Conservation (phyloP, 2,113 vertebrate genomes). For the Halcyon malimbica region DNA sequence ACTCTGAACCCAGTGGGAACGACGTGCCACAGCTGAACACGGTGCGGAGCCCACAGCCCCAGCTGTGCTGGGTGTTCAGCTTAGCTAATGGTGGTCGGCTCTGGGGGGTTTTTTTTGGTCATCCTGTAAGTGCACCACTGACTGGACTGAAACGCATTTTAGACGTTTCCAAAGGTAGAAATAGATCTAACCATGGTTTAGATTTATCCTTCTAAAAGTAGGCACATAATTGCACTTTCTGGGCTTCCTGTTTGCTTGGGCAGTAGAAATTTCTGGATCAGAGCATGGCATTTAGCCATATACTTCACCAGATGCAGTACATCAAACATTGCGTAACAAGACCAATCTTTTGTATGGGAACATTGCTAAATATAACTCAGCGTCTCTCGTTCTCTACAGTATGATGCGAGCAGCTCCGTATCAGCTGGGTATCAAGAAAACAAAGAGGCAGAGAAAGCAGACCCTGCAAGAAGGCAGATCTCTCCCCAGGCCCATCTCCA, state of each 20-base stretch:
- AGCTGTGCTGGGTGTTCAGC: neutral
- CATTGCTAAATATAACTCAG: constrained; percentile 3
- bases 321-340: neutral
- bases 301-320: neutral
- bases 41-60: neutral
- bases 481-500: neutral
- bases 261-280: neutral
- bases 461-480: neutral
- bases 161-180: neutral
- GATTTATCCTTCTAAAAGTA: neutral
- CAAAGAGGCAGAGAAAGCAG: neutral
- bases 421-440: neutral
- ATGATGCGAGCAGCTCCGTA: neutral
- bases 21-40: neutral
- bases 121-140: neutral
- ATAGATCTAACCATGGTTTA: neutral
- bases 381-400: neutral
- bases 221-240: neutral
- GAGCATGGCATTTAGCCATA: neutral
- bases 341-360: neutral
- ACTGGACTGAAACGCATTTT: neutral
- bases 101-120: neutral
- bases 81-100: neutral
- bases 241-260: constrained; percentile 10
- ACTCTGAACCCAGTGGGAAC: neutral